phyloP scores from a whole-genome alignment of 1,140 invertebrate genomes.

The Triops cancriformis region DNA sequence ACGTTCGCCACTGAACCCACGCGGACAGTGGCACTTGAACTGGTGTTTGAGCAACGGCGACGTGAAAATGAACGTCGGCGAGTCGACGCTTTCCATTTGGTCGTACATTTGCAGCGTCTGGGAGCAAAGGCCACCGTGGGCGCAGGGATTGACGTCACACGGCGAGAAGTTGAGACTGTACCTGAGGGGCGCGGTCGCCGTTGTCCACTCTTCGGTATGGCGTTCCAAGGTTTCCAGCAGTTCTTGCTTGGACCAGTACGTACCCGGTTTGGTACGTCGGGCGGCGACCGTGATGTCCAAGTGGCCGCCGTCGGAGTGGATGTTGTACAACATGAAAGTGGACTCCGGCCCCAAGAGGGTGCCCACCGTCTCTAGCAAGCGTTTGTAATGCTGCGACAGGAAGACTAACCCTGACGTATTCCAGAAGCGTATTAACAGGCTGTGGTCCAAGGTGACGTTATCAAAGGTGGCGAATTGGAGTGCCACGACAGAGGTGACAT shows the following conservation, averaged over 20 bases:
- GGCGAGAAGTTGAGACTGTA: slow-evolving; percentile 38
- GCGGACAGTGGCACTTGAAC: slow-evolving; percentile 66
- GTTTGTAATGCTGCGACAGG: slow-evolving; percentile 60
- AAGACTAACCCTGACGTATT: slow-evolving; percentile 66
- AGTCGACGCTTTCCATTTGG: slow-evolving; percentile 57
- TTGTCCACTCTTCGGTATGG: slow-evolving; percentile 29
- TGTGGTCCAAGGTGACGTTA: slow-evolving; percentile 72
- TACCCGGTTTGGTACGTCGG: slow-evolving; percentile 40
- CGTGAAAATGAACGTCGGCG: slow-evolving; percentile 65
- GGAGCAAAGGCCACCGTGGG: slow-evolving; percentile 50
- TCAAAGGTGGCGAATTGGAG: slow-evolving; percentile 71
- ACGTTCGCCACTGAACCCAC: slow-evolving; percentile 63
- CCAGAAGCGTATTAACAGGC: slow-evolving; percentile 61
- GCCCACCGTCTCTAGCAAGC: slow-evolving; percentile 60
- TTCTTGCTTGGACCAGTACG: slow-evolving; percentile 51
- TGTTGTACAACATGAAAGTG: slow-evolving; percentile 50
- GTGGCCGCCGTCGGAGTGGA: slow-evolving; percentile 52
- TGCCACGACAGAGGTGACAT: slow-evolving; percentile 72
- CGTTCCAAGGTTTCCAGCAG: slow-evolving; percentile 50
- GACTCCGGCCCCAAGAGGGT: slow-evolving; percentile 46
- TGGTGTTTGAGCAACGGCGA: slow-evolving; percentile 67
- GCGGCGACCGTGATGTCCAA: slow-evolving; percentile 63
- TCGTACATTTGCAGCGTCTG: slow-evolving; percentile 59
- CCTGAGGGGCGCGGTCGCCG: slow-evolving; percentile 50
- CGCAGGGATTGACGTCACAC: slow-evolving; percentile 37